These are phyloP conservation scores for Eurystomus glaucurus DNA, from an alignment of 2,797 vertebrate species.

Conservation along the genomic window DNA sequence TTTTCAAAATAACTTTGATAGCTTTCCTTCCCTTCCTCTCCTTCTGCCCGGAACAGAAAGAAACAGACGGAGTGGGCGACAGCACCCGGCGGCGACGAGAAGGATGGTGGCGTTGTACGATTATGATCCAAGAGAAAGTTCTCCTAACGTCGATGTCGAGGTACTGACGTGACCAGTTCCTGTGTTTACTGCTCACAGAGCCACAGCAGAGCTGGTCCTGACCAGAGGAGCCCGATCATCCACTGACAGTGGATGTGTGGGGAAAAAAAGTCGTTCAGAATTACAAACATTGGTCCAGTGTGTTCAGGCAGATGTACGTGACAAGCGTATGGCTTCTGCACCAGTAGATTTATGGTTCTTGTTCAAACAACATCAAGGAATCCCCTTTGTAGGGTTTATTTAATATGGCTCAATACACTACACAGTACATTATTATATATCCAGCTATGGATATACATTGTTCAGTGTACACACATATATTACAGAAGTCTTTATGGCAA, in stretches of 20 bases:
- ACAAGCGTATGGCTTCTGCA: not conserved
- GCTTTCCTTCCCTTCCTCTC: not conserved
- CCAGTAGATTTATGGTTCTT: not conserved
- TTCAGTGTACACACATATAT: not conserved
- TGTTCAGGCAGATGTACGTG: not conserved
- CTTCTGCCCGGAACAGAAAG: conserved; percentile 85
- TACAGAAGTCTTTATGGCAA: no score
- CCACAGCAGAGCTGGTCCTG: fast-evolving
- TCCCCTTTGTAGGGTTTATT: not conserved
- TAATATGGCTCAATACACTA: fast-evolving
- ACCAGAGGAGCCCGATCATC: fast-evolving
- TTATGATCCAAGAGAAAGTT: conserved; percentile 96
- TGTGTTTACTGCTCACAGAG: fast-evolving
- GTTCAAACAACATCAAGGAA: not conserved
- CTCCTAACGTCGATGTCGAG: conserved; percentile 98
- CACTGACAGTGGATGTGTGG: not conserved
- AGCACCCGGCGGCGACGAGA: conserved; percentile 84
- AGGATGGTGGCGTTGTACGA: conserved; percentile 98
- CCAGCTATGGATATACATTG: not conserved
- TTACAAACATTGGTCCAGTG: fast-evolving
- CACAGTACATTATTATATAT: no score
- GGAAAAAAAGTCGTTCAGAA: not conserved
- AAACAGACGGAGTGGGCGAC: conserved; percentile 88
- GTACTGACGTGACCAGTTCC: conserved; percentile 70
- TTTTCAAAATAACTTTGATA: not conserved